Conservation (phyloP, 2,888 invertebrate species). For the Beris morrisii region DNA sequence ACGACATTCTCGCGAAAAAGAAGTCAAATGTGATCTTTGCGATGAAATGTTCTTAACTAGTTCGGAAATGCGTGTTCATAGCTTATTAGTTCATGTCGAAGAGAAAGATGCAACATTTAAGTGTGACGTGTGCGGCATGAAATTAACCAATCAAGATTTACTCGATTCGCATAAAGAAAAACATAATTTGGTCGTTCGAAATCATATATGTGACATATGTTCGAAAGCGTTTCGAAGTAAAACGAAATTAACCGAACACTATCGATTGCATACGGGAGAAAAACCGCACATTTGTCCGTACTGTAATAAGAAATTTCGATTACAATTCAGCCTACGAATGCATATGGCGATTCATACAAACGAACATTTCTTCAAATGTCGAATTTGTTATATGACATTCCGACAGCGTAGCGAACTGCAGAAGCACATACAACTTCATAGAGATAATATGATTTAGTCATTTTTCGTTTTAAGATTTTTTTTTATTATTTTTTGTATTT, state of each 20-base stretch:
- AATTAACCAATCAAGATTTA: slow-evolving; percentile 9
- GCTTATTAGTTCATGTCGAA: slow-evolving; percentile 16
- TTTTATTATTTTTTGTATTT: background rate
- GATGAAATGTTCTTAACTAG: slow-evolving; percentile 21
- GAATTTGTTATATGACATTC: slow-evolving; percentile 18
- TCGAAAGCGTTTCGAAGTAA: slow-evolving; percentile 28
- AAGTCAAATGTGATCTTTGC: slow-evolving; percentile 46
- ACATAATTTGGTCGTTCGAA: slow-evolving; percentile 18
- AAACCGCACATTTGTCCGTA: slow-evolving; percentile 23
- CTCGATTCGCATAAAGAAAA: slow-evolving; percentile 23
- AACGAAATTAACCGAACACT: slow-evolving; percentile 25
- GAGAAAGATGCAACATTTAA: slow-evolving; percentile 23
- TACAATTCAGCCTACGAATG: slow-evolving; percentile 27
- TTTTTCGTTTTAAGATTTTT: background rate
- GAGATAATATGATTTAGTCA: slow-evolving; percentile 25
- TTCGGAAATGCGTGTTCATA: slow-evolving; percentile 26
- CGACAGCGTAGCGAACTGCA: slow-evolving; percentile 25
- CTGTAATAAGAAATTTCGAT: slow-evolving; percentile 23
- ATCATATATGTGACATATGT: slow-evolving; percentile 24
- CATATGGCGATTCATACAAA: slow-evolving; percentile 28
- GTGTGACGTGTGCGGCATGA: slow-evolving; percentile 19
- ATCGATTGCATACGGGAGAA: slow-evolving; percentile 27
- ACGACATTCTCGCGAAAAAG: slow-evolving; percentile 54
- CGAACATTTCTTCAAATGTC: slow-evolving; percentile 29
- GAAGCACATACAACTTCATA: slow-evolving; percentile 20